Evolutionary conservation across 2,888 invertebrate species (phyloP), one percentile per base, ranked within the genome.

Genomic region (Lydus trimaculatus): DNA sequence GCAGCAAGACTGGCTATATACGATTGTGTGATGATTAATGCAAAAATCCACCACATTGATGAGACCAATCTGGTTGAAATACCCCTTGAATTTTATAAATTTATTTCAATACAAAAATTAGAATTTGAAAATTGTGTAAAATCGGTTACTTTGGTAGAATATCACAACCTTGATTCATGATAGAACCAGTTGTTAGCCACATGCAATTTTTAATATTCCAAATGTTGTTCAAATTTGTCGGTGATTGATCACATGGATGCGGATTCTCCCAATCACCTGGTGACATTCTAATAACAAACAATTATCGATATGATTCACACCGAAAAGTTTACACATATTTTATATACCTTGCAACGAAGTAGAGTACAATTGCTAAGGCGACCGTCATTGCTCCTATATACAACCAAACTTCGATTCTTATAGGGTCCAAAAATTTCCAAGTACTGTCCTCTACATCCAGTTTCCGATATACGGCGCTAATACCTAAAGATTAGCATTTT

Each of bases 1-100:
- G 97, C 96, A 8, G 97, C 96, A 73, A 97, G 88, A 84, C 97
- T 97, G 33, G 97, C 97, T 3, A 96, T 97, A 84, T 97, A 97
- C 0, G 96, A 96, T 20, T 95, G 94, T 23, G 95, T 92, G 87
- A 97, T 91, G 83, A 96, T 95, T 0, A 95, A 94, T 3, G 73
- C 58, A 82, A 96, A 96, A 85, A 96, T 96, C 95, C 95, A 96
- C 95, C 94, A 94, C 89, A 94, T 92, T 3, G 94, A 94, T 0
- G 94, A 91, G 0, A 94, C 91, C 87, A 96, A 91, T 58, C 97
- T 89, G 0, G 96, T 95, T 0, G 96, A 96, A 23, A 93, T 90
- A 5, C 96, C 95, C 83, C 96, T 95, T 1, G 13, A 36, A 36
- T 36, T 36, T 9, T 1, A 9, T 13, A 2, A 33, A 33, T 33